Base-by-base conservation (phyloP, 2,888 invertebrate species). In the Chaetoderma sp. region DNA sequence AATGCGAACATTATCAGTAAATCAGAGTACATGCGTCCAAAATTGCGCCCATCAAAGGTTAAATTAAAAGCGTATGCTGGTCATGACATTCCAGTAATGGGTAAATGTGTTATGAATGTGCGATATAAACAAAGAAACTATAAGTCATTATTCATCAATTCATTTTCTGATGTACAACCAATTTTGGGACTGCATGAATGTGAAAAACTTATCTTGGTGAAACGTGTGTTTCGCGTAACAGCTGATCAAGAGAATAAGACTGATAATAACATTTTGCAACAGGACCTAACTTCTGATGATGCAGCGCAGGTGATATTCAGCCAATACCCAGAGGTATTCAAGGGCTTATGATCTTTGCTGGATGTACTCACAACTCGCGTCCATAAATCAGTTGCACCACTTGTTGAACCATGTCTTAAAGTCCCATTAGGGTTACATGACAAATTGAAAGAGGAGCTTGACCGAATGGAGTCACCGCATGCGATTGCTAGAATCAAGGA, bases 401-500 rank as follows among this genome's bases (percentile, higher is more conserved):
- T 68, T 16, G 65, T 74, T 16, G 65, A 71, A 16, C 50, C 70
- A 4, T 64, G 68, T 54, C 42, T 74, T n/a, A 67, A 65, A 33
- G 44, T 70, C 33, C 73, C 70, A 45, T 64, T 63, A 55, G 64
- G 59, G 18, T 30, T 73, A n/a, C 62, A 59, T 33, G 61, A 63
- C 16, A 65, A 63, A 42, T 33, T 74, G 18, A 68, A 71, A 64
- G 52, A 55, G 47, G 69, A 73, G 57, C 54, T 75, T 18, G 47
- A 63, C 10, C 18, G 52, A 16, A 67, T 75, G 64, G 67, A 70
- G 33, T 8, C 52, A 16, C 33, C 59, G 21, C 44, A 45, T 25
- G 65, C 72, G 10, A 72, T 75, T 18, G 32, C n/a, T 21, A 70
- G 66, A 63, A 66, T 75, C 10, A 57, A 60, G 49, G 64, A 73